Conservation (phyloP, 2,113 vertebrate genomes). For the Laticauda laticaudata region DNA sequence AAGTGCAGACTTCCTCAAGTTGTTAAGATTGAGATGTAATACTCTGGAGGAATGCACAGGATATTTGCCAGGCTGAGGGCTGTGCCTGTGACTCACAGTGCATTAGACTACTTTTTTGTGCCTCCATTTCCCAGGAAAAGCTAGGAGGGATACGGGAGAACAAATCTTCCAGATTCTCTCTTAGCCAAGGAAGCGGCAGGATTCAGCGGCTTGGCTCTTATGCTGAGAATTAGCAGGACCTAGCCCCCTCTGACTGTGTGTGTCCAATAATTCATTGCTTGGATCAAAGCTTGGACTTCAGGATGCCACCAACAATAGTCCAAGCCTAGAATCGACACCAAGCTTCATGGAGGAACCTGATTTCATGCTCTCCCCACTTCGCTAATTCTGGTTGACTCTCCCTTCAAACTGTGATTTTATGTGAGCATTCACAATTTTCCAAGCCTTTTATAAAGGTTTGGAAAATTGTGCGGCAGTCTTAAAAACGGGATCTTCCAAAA, state of each 20-base stretch:
- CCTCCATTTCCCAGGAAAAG: neutral
- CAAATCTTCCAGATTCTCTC: neutral
- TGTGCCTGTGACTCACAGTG: neutral
- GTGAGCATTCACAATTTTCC: neutral
- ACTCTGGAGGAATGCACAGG: slow-evolving; percentile 8
- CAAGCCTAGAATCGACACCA: neutral
- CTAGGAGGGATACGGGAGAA: neutral
- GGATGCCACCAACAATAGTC: neutral
- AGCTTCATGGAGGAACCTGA: neutral
- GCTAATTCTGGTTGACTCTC: neutral
- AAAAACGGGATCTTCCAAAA: neutral
- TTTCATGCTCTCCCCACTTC: neutral
- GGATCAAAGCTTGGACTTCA: neutral
- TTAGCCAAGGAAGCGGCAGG: neutral
- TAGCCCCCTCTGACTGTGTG: neutral
- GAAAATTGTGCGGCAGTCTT: neutral
- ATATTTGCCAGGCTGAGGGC: slow-evolving; percentile 7
- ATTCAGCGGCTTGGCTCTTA: neutral
- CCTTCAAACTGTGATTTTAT: neutral
- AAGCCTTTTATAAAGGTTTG: neutral
- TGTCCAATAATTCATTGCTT: neutral
- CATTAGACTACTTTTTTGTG: neutral
- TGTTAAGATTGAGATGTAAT: neutral
- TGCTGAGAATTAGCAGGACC: neutral
- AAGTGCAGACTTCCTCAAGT: neutral